Base-by-base conservation (phyloP, 2,888 invertebrate genomes). In the Brachycybe producta region DNA sequence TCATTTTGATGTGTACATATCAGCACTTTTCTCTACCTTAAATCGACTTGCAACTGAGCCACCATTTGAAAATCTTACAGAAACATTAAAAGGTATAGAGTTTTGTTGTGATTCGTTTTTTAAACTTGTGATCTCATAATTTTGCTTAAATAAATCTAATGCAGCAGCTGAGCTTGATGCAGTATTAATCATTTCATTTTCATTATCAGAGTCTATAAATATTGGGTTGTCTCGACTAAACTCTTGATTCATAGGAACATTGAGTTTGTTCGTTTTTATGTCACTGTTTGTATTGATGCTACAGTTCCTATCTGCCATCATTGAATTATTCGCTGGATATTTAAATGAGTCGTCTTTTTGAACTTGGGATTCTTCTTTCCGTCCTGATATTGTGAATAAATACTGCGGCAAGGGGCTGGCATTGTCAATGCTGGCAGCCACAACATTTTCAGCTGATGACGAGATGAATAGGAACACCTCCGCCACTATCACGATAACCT, bases 401-500 rank as follows among this genome's bases (percentile, higher is more conserved):
- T 36, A 48, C 28, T 40, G 40, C 8, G 48, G 39, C 23, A 30
- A 23, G 2, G 48, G 48, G 23, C 48, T 39, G 24, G 40, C 39
- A 13, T 48, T 26, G 40, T 48, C 48, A 5, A 48, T 48, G 13
- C 48, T 24, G 40, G 48, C 30, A 30, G 48, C 48, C 19, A 40
- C 28, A 2, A 48, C 48, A 24, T 48, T 48, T 19, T 48, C 48
- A 5, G 48, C 48, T 1, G 48, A 48, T 13, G 48, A 48, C 17
- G 36, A 26, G 21, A 48, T 48, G 19, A 48, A 19, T 21, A 48
- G 48, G 36, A 48, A 48, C 28, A 48, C 48, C 40, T 48, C 28
- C 2, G 28, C 40, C 17, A 48, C 36, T 28, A 48, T 48, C 30
- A 48, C 48, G 24, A 48, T 48, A 27, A 48, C 40, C 48, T 48